These are phyloP conservation scores for Gephyroberyx darwinii DNA, from an alignment of 2,797 vertebrate genomes.

Conservation along the genomic window DNA sequence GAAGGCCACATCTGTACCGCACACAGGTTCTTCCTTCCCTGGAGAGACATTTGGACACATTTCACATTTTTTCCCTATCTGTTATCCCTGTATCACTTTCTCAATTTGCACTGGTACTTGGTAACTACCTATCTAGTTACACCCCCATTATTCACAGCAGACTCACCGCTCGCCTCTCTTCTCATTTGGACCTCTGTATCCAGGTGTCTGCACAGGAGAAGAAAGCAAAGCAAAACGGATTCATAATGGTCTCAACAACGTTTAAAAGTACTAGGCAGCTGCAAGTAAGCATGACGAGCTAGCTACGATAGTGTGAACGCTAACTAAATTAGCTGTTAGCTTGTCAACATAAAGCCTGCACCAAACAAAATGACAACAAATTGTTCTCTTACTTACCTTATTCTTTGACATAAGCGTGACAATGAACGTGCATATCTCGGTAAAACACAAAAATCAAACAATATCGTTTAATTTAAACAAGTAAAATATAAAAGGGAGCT, in stretches of 20 bases:
- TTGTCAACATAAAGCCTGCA: not conserved
- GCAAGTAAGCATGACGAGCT: no score
- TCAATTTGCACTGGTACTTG: not conserved
- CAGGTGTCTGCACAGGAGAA: slow-evolving; percentile 63
- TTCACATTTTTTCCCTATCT: not conserved
- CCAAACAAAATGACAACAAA: not conserved
- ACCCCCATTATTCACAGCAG: not conserved
- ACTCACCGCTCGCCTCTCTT: slow-evolving; percentile 78
- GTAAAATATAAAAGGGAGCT: not conserved
- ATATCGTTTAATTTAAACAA: not conserved
- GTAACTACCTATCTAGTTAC: not conserved
- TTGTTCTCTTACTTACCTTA: slow-evolving; percentile 53
- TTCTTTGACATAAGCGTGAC: slow-evolving; percentile 71
- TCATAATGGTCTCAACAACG: not conserved
- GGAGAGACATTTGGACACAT: slow-evolving; percentile 1
- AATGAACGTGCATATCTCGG: slow-evolving; percentile 49
- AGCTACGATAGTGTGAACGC: no score
- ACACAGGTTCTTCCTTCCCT: slow-evolving; percentile 82
- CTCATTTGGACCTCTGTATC: slow-evolving; percentile 63
- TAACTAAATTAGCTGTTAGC: no score
- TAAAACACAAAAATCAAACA: not conserved
- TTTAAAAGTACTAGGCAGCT: not conserved
- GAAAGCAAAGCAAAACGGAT: slow-evolving; percentile 7
- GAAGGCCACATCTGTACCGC: slow-evolving; percentile 85
- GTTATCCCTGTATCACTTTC: not conserved